Conservation (phyloP, 2,888 invertebrate genomes). For the Cerceris rybyensis region DNA sequence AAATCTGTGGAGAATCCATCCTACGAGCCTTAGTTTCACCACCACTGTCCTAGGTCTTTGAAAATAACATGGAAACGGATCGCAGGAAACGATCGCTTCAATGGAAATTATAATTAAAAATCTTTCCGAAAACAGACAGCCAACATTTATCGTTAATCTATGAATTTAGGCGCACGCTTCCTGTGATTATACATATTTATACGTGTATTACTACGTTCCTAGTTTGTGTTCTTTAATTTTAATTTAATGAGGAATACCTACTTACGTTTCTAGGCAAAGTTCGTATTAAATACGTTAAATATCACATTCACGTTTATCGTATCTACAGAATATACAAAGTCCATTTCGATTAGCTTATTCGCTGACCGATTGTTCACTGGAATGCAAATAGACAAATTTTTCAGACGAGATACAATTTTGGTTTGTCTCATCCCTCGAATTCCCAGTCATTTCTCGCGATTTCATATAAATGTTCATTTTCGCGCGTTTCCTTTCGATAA, state of each 20-base stretch:
- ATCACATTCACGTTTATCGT: constrained; percentile 80
- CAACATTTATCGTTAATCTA: constrained; percentile 17
- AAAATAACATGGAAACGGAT: too few relatives aligned
- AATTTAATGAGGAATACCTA: constrained; percentile 52
- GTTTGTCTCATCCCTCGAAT: background rate
- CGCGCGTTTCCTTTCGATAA: too few relatives aligned
- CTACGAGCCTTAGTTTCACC: too few relatives aligned
- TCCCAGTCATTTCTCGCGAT: background rate
- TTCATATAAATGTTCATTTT: too few relatives aligned
- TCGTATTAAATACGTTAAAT: constrained; percentile 78
- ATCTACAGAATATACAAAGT: constrained; percentile 80
- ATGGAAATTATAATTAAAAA: background rate
- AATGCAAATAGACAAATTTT: constrained; percentile 15
- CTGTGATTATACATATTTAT: constrained; percentile 55
- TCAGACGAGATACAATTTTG: too few relatives aligned
- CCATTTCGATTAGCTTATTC: constrained; percentile 36
- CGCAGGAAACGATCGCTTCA: background rate
- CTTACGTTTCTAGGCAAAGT: constrained; percentile 61
- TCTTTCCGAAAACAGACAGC: constrained; percentile 27
- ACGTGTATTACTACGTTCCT: constrained; percentile 44
- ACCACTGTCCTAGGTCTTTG: too few relatives aligned
- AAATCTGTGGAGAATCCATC: too few relatives aligned
- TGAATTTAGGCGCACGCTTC: constrained; percentile 35
- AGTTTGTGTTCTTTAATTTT: constrained; percentile 37
- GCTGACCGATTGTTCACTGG: constrained; percentile 35